Base-by-base conservation (phyloP, 2,113 vertebrate species). In the Rhizomys pruinosus region DNA sequence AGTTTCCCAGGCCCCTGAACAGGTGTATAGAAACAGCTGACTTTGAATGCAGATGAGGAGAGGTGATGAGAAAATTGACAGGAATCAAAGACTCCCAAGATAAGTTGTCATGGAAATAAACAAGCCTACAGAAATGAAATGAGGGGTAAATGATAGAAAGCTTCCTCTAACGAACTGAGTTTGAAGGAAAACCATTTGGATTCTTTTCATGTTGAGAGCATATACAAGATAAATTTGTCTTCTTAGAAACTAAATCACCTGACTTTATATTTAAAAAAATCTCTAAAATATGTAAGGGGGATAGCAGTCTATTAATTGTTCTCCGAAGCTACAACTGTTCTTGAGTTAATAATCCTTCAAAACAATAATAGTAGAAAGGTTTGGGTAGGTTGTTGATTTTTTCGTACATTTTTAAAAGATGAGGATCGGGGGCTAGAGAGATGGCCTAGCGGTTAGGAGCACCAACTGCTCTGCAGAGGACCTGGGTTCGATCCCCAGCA, bases 71-170 rank as follows among this genome's bases (percentile, higher is more conserved):
- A 93, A 64, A 88, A 79, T 39, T n/a, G 57, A 92, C 66, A 89
- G 88, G 86, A 95, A 86, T 77, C 64, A 52, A 82, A 94, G 88
- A 74, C 20, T 95, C 80, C 69, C 39, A 27, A 94, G 87, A 84
- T 84, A 84, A 86, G 2, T 16, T 4, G 4, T 87, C 63, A 4
- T 10, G 72, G 89, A 84, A 72, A 74, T 89, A 95, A 93, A 94
- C 77, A 64, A 81, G 77, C 25, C 86, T 63, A 39, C 55, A 55
- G 84, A 90, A 82, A 89, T 66, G n/a, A 87, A 84, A 74, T 17
- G 25, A 73, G 29, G 1, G 66, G 73, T 61, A 69, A 47, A 84
- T 80, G 84, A 25, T 64, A 64, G 61, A 47, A 44, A 66, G 55
- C 61, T 11, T 8, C 57, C 23, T 55, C 29, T 84, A 59, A 88